Conservation (phyloP, 2,797 vertebrate species). For the Eleutherodactylus coqui region DNA sequence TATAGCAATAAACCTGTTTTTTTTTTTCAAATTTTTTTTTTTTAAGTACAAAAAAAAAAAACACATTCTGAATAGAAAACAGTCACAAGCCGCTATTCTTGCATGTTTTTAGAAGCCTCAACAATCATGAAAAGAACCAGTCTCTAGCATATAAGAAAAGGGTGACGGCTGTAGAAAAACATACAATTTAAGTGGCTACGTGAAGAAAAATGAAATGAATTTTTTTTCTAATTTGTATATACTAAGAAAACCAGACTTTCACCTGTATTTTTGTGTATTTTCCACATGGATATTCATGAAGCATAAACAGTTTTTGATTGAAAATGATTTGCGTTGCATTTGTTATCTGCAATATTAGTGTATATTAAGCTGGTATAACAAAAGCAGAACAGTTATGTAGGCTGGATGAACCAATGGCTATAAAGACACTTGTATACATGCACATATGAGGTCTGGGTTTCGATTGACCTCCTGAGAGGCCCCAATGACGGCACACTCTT, state of each 20-base stretch:
- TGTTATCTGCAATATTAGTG: background rate
- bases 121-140: background rate
- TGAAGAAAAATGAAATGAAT: background rate
- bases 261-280: background rate
- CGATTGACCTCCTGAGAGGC: too few species aligned
- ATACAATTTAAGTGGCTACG: background rate
- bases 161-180: background rate
- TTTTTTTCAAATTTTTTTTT: background rate
- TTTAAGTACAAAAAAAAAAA: background rate
- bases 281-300: background rate
- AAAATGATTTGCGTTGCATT: background rate
- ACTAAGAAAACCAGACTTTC: background rate
- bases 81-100: conserved; percentile 16
- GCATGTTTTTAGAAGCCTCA: conserved; percentile 14
- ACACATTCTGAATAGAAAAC: conserved; percentile 36
- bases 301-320: background rate
- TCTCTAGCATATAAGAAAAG: background rate
- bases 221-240: conserved; percentile 11
- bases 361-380: background rate
- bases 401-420: background rate
- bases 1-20: conserved; percentile 53
- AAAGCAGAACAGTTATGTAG: background rate
- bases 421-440: background rate
- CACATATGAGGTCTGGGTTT: too few species aligned
- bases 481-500: background rate